phyloP scores from a whole-genome alignment of 1,140 invertebrate genomes.

The Anastatus disparis region DNA sequence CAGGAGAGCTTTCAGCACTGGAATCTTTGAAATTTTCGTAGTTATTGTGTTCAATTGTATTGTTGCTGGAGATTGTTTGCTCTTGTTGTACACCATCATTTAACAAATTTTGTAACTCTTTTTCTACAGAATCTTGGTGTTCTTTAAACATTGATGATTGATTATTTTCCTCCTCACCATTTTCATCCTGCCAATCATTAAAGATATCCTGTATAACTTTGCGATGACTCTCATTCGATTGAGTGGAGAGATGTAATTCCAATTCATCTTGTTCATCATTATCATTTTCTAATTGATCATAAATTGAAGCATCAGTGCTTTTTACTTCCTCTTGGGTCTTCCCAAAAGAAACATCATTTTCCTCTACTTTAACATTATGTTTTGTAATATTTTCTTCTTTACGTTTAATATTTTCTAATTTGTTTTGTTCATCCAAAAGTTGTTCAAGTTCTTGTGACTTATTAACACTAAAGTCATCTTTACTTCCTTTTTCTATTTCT shows the following conservation, averaged over 20 bases:
- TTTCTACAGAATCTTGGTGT: constrained; percentile 57
- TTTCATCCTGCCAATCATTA: constrained; percentile 64
- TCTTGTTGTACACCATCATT: constrained; percentile 49
- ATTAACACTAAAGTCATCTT: background rate
- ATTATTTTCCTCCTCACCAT: constrained; percentile 54
- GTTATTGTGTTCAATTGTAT: background rate
- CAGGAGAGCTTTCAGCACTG: background rate
- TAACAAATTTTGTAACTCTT: constrained; percentile 60
- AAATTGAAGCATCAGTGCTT: background rate
- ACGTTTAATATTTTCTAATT: background rate
- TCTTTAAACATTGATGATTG: constrained; percentile 42
- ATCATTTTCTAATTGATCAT: background rate
- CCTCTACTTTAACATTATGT: no score
- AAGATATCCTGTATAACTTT: constrained; percentile 64
- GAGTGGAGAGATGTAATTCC: constrained; percentile 25
- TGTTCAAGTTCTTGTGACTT: background rate
- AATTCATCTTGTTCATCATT: constrained; percentile 2
- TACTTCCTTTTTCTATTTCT: background rate
- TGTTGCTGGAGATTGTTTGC: background rate
- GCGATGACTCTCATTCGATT: constrained; percentile 49
- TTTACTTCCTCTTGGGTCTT: background rate
- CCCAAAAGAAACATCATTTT: background rate
- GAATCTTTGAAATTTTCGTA: background rate
- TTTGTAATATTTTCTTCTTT: background rate
- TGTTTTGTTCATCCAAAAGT: background rate